Evolutionary conservation across 2,888 invertebrate genomes (phyloP), one percentile per base, ranked within the genome.

Genomic region (Diaprepes abbreviatus): DNA sequence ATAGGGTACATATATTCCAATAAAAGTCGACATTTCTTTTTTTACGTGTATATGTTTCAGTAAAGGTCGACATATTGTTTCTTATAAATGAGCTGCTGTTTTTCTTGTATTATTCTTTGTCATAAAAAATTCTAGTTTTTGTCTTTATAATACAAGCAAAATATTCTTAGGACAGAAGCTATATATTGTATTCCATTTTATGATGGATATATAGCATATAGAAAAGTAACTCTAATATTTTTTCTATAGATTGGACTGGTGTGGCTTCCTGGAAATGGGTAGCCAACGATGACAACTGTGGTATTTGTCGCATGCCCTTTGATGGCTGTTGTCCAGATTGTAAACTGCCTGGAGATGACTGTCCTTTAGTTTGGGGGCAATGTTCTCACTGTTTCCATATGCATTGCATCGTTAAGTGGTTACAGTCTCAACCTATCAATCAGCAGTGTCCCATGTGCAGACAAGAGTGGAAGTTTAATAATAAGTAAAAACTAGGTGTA

Each of bases 361-460:
- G 98, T 82, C 98, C 98, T 10, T 85, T 98, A 82, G 98, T 98
- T 75, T 98, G 97, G 96, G 98, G 99, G 70, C 93, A 95, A 81
- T 99, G 99, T 85, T 95, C 97, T 6, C 99, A 99, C 86, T 98
- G 98, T 86, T 99, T 99, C 85, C 99, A 99, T 85, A 97, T 98
- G 85, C 99, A 99, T 85, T 99, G 99, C 86, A 99, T 99, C 80
- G 95, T 97, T 83, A 98, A 98, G 89, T 99, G 99, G 99, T 88
- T 98, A 57, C 96, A 98, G 83, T 94, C 97, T 14, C 94, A 95
- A 85, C 92, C 93, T 77, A 89, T 90, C 76, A 92, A 92, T 85
- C 93, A 94, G 81, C 91, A 93, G 86, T 95, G 95, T 79, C 95
- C 95, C 70, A 98, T 99, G 96, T 99, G 99, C 85, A 89, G 99